These are phyloP conservation scores for Pachymerium ferrugineum DNA, from an alignment of 2,888 invertebrate genomes.

Conservation along the genomic window DNA sequence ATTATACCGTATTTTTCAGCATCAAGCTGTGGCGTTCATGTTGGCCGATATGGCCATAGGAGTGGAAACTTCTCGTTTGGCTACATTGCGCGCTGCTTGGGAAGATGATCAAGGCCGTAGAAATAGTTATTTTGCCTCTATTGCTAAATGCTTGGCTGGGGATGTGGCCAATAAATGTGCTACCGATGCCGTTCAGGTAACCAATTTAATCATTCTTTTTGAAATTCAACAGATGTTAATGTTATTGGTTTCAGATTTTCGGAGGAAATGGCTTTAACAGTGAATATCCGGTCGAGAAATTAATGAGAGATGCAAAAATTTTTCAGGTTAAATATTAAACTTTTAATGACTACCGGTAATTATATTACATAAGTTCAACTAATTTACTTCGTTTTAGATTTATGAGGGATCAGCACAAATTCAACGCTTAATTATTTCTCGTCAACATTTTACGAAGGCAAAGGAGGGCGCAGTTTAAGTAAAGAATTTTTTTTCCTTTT, in stretches of 20 bases:
- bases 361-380: neutral
- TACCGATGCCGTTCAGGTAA: conserved; percentile 77
- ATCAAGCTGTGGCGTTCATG: conserved; percentile 85
- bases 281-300: conserved; percentile 96
- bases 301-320: conserved; percentile 99
- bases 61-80: conserved; percentile 77
- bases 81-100: conserved; percentile 83
- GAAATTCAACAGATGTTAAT: neutral
- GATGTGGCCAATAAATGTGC: conserved; percentile 93
- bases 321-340: conserved; percentile 75
- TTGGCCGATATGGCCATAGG: conserved; percentile 93
- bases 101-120: conserved; percentile 74
- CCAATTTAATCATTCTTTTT: conserved; percentile 35
- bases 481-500: no score
- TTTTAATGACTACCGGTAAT: neutral
- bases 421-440: conserved; percentile 85
- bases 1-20: conserved; percentile 43
- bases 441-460: conserved; percentile 44
- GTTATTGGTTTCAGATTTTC: conserved; percentile 75
- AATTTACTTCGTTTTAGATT: conserved; percentile 53
- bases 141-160: conserved; percentile 89
- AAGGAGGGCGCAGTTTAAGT: no score
- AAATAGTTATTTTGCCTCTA: conserved; percentile 82
- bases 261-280: conserved; percentile 94
- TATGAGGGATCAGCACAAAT: conserved; percentile 98